Base-by-base conservation (phyloP, 2,888 invertebrate species). In the Onchidella celtica region DNA sequence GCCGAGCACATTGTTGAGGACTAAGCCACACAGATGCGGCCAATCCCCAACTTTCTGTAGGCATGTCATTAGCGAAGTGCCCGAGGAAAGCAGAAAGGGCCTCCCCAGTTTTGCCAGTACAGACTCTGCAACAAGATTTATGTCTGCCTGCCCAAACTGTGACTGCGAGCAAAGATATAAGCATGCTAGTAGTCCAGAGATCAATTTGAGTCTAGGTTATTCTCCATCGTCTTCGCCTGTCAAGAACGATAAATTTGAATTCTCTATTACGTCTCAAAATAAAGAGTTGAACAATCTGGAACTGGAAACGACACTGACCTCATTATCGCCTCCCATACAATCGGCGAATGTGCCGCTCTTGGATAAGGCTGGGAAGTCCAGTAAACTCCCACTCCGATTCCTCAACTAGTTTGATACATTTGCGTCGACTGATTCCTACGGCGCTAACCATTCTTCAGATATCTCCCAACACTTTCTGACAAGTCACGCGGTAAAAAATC, bases 1-100 rank as follows among this genome's bases (percentile, higher is more conserved):
- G 55, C 76, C 77, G 29, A 81, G 68, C 70, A 79, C 34, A 32
- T 70, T 59, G 76, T 81, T 24, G 69, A 47, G 57, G 68, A 47
- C 79, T 70, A 34, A 3, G 29, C 40, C 27, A 0, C 47, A 32
- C 6, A 27, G 65, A 6, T 1, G 4, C 9, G 32, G 27, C 11
- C 34, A 14, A 4, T 65, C 47, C 2, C 61, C 63, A 6, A n/a
- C 21, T 11, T 27, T 59, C 17, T 38, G 34, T 24, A 55, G 27
- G 6, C 55, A 66, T 34, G 55, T 68, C 32, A 55, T 68, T 24
- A 72, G 57, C 32, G 11, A 74, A 14, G 6, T 2, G 4, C n/a
- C 59, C 1, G 17, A 14, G n/a, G 47, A 76, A 1, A 21, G 14
- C 0, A n/a, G 21, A 27, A 27, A 38, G 24, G 17, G 61, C 27